Evolutionary conservation across 1,140 invertebrate genomes (phyloP).

Genomic region (Macrotrachela quadricornifera): DNA sequence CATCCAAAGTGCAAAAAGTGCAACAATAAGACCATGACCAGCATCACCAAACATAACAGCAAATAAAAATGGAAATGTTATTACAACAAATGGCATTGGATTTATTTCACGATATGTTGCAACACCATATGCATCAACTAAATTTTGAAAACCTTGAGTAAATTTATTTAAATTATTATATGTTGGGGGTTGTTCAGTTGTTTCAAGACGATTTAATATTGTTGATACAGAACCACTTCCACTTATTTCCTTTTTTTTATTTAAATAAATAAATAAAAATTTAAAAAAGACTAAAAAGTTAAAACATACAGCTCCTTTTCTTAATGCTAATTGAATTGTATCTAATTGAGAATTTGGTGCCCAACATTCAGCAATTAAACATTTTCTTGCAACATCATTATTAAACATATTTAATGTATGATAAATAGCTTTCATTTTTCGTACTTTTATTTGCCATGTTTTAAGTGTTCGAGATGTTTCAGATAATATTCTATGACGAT

Average conservation of each 20-base stretch:
- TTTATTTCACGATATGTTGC: conserved; percentile 83
- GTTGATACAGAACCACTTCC: conserved; percentile 82
- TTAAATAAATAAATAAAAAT: background rate
- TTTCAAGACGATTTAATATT: conserved; percentile 77
- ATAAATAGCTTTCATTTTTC: conserved; percentile 59
- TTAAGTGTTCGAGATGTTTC: conserved; percentile 79
- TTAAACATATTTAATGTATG: conserved; percentile 53
- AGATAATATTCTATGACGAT: conserved; percentile 68
- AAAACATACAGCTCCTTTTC: conserved; percentile 57
- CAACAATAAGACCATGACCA: conserved; percentile 58
- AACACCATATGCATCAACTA: conserved; percentile 87
- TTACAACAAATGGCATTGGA: conserved; percentile 76
- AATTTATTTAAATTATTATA: conserved; percentile 87
- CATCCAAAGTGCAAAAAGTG: conserved; percentile 39
- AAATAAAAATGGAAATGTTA: conserved; percentile 93
- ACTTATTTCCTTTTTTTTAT: conserved; percentile 48
- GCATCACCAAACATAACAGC: conserved; percentile 92
- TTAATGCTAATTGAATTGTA: conserved; percentile 63
- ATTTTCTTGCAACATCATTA: conserved; percentile 55
- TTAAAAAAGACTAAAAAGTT: background rate
- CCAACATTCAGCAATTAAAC: conserved; percentile 96
- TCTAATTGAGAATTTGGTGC: conserved; percentile 73
- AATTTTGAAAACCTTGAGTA: conserved; percentile 74
- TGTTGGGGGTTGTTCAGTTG: conserved; percentile 70
- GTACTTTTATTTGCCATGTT: conserved; percentile 80